These are phyloP conservation scores for Caranx melampygus DNA, from an alignment of 2,113 vertebrate genomes.

Conservation along the genomic window DNA sequence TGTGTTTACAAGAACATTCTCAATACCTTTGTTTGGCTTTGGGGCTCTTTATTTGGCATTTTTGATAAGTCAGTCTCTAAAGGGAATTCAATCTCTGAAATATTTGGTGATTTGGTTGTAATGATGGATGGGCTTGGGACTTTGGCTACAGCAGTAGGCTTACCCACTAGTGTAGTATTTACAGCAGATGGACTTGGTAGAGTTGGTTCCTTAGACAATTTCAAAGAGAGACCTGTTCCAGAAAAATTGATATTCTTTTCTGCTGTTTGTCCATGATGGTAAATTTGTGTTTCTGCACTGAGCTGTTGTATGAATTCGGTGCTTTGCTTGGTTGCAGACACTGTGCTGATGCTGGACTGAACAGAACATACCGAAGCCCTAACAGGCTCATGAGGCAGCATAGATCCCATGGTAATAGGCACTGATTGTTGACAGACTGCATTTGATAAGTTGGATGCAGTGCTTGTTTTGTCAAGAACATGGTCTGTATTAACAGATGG, in stretches of 20 bases:
- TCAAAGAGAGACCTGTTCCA: background rate
- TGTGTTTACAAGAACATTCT: conserved; percentile 11
- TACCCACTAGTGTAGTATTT: background rate
- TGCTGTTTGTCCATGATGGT: conserved; percentile 7
- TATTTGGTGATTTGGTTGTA: conserved; percentile 25
- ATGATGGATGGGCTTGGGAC: background rate
- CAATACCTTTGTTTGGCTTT: background rate
- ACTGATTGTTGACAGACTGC: conserved; percentile 9
- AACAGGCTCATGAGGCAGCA: conserved; percentile 46
- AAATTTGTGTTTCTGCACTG: conserved; percentile 5
- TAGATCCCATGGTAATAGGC: background rate
- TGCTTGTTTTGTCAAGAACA: background rate
- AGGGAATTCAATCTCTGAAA: conserved; percentile 15
- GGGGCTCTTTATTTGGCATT: conserved; percentile 10
- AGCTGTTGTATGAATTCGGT: conserved; percentile 33
- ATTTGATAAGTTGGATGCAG: conserved; percentile 7
- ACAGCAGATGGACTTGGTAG: conserved; percentile 1
- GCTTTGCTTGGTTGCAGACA: conserved; percentile 9
- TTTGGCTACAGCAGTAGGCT: conserved; percentile 26
- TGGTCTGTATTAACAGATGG: conserved; percentile 6
- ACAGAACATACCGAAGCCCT: conserved; percentile 51
- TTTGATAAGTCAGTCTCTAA: background rate
- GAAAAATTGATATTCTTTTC: conserved; percentile 17
- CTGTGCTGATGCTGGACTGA: conserved; percentile 24
- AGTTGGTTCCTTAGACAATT: conserved; percentile 7